These are phyloP conservation scores for Agapornis roseicollis DNA, from an alignment of 2,113 vertebrate genomes.

Conservation along the genomic window DNA sequence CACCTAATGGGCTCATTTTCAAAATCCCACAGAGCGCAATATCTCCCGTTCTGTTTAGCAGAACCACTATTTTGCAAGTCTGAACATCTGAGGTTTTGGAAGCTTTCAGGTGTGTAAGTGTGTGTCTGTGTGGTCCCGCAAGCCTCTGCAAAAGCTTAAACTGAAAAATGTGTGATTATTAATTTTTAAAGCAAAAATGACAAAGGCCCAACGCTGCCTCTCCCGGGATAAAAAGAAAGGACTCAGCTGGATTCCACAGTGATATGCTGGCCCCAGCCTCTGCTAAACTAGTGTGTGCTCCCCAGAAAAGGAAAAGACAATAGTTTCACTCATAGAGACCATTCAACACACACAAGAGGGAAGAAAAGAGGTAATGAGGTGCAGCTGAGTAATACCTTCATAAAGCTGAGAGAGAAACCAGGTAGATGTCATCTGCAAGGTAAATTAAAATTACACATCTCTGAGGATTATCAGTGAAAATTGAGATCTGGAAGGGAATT, in stretches of 20 bases:
- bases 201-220: background rate
- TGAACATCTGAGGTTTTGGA: background rate
- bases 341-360: background rate
- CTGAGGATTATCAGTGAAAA: slow-evolving; percentile 50
- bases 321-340: background rate
- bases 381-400: slow-evolving; percentile 5
- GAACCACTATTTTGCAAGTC: background rate
- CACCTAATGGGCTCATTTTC: background rate
- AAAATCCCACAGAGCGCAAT: background rate
- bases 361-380: background rate
- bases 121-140: background rate
- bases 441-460: slow-evolving; percentile 55
- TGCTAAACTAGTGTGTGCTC: background rate
- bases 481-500: slow-evolving; percentile 60
- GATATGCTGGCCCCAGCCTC: background rate
- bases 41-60: background rate
- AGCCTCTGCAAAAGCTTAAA: background rate
- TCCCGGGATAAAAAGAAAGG: background rate
- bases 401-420: slow-evolving; percentile 26
- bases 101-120: background rate
- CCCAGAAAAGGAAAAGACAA: background rate
- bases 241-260: background rate
- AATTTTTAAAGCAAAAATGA: slow-evolving; percentile 16
- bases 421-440: slow-evolving; percentile 57
- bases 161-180: slow-evolving; percentile 2